Conservation (phyloP, 2,888 invertebrate species). For the Athalia cordata region DNA sequence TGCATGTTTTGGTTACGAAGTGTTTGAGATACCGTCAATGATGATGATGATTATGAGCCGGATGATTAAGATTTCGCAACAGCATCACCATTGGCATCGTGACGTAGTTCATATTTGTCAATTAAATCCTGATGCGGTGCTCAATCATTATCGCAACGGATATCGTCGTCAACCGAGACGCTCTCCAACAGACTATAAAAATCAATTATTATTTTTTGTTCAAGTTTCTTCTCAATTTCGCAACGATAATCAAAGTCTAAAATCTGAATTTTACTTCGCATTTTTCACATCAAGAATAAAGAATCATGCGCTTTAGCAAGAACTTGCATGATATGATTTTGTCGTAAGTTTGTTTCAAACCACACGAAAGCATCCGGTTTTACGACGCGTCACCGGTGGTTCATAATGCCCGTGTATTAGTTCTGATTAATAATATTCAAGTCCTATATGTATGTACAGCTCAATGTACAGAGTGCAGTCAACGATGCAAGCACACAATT, state of each 20-base stretch:
- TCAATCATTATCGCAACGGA: too few species aligned
- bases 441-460: background rate
- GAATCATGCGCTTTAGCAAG: too few species aligned
- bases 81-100: background rate
- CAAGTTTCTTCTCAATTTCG: too few species aligned
- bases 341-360: constrained; percentile 13
- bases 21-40: constrained; percentile 2
- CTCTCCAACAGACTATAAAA: too few species aligned
- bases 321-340: too few species aligned
- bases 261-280: too few species aligned
- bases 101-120: background rate
- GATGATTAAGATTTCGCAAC: constrained; percentile 27
- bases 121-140: too few species aligned
- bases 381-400: constrained; percentile 17
- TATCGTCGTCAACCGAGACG: too few species aligned
- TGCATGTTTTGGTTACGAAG: constrained; percentile 22
- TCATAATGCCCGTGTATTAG: background rate
- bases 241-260: too few species aligned
- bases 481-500: constrained; percentile 18
- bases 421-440: constrained; percentile 24
- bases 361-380: constrained; percentile 28
- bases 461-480: background rate
- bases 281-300: too few species aligned
- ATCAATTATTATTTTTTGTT: too few species aligned
- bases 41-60: background rate